Evolutionary conservation across 23 tunicate species (phyloP), one percentile per base, ranked within the genome.

Genomic region (Phallusia fumigata): DNA sequence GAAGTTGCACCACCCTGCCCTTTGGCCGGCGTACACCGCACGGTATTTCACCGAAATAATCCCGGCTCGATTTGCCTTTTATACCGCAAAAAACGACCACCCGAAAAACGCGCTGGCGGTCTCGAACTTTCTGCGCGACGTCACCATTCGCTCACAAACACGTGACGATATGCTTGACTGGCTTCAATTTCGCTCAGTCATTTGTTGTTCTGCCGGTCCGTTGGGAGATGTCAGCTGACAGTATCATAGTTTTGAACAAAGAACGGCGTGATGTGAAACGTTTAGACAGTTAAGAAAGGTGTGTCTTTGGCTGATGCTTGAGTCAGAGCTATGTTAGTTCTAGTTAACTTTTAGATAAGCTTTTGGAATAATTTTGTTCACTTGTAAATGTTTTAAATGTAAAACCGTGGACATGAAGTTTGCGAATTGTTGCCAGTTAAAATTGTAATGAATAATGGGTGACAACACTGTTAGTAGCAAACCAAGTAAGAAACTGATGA

Each of bases 91-190:
- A 40, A 40, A 40, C 47, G 28, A 58, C 69, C 69, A 24, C 26
- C 69, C 26, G 69, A 58, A 58, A 58, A 58, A 58, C 69, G 69
- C 69, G 69, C 26, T 6, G 26, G 5, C 22, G 0, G 16, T 80
- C 83, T 51, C 34, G 83, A 80, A 80, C 73, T 8, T n/a, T 80
- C 83, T 26, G 22, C 40, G 40, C 30, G 35, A 80, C 83, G 73
- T 80, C 83, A 80, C 31, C 16, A 50, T 35, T 31, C 34, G 44
- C 44, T 33, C 40, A 74, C 31, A 19, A 30, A 24, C 83, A 80
- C 73, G 83, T 80, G 83, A 51, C 73, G 73, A 30, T 19, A 80
- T 65, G 83, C 73, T 80, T 80, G 73, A 52, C 40, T 52, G 83
- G 64, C 24, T 52, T 52, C 83, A 80, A 58, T 58, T 58, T 58